phyloP scores from a whole-genome alignment of 2,113 vertebrate species.

The Entomyzon cyanotis region DNA sequence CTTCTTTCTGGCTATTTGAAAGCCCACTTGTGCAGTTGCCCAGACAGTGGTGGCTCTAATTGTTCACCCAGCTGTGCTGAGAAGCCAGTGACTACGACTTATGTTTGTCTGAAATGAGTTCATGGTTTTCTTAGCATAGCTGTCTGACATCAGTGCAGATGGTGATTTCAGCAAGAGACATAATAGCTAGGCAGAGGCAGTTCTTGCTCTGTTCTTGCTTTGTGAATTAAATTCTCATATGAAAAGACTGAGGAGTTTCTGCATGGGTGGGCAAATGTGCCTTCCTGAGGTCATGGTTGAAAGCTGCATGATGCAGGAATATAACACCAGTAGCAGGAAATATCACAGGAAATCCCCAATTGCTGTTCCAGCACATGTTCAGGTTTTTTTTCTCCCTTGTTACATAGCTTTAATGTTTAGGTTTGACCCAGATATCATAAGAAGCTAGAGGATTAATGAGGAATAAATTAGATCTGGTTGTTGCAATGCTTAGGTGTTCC shows the following conservation, averaged over 20 bases:
- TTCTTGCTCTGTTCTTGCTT: background rate
- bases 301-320: background rate
- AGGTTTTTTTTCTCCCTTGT: background rate
- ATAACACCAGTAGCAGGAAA: background rate
- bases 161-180: background rate
- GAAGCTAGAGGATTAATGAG: constrained; percentile 13
- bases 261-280: background rate
- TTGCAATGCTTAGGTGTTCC: background rate
- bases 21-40: constrained; percentile 3
- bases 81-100: background rate
- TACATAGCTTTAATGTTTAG: background rate
- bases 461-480: background rate
- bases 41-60: background rate
- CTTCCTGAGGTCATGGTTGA: background rate
- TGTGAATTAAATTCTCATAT: background rate
- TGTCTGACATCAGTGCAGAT: constrained; percentile 13
- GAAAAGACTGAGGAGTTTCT: background rate
- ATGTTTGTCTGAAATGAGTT: constrained; percentile 22
- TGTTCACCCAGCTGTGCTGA: constrained; percentile 9
- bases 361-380: background rate
- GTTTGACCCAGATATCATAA: constrained; percentile 6
- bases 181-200: background rate
- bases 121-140: background rate
- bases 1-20: constrained; percentile 17
- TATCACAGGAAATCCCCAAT: background rate